Base-by-base conservation (phyloP, 30 jellyfish, hydroid and myxozoan species). In the Hydractinia symbiolongicarpus region DNA sequence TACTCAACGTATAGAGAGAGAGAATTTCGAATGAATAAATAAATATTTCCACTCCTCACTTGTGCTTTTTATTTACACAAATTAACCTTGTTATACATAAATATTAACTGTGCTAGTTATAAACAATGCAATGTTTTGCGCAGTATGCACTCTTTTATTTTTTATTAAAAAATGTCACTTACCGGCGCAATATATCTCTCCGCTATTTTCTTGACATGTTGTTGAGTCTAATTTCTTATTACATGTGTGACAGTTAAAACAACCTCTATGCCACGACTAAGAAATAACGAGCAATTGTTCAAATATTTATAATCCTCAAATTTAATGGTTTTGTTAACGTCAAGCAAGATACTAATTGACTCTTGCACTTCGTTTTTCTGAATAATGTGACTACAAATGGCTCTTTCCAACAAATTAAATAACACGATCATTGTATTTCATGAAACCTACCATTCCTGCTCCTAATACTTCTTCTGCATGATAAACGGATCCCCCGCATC, bases 401-500 rank as follows among this genome's bases (percentile, higher is more conserved):
- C 19, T 13, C 40, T 44, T 64, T 7, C 16, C 19, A 58, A 6
- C 8, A 7, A 64, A 7, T 64, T 64, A 7, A n/a, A 13, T 4
- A 13, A 51, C 17, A 13, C 7, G 4, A 51, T 6, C 19, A 51
- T n/a, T 64, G 16, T n/a, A 64, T 6, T 64, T 6, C 44, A 30
- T 30, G 44, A 30, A 30, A n/a, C 74, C 7, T 64, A 64, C 74
- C 74, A 64, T 54, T 55, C 98, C 98, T 5, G 96, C 95, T 15
- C 89, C 98, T 40, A 86, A 66, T 21, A 70, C 54, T 67, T 91
- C 90, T 83, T 91, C 98, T 3, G 96, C 96, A 4, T 91, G 84
- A 71, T 91, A 91, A 40, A 91, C 98, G 21, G 98, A 81, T 56
- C 88, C 94, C 7, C 90, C 89, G 67, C 98, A 91, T 49, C 98